Evolutionary conservation across 2,113 vertebrate species (phyloP).

Genomic region (Clupea harengus): DNA sequence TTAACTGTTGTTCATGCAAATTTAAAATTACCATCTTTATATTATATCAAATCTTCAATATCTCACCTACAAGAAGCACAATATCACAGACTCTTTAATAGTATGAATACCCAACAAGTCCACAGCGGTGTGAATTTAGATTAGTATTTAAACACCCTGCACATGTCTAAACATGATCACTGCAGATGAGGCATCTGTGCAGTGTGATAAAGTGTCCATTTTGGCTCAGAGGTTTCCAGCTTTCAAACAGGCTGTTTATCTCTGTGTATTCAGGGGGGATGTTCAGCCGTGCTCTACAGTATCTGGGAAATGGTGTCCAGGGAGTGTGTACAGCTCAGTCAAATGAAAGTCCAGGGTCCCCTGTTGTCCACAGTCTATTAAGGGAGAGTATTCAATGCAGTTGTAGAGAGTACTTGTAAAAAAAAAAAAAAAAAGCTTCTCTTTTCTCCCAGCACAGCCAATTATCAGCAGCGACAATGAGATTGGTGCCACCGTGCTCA

Average conservation of each 20-base stretch:
- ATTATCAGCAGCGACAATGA: neutral
- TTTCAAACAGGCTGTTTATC: neutral
- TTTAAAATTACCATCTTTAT: neutral
- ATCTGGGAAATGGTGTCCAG: neutral
- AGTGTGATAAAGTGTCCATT: neutral
- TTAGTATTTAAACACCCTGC: neutral
- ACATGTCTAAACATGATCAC: neutral
- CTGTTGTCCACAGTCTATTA: conserved; percentile 2
- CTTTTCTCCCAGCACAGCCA: neutral
- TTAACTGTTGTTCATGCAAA: neutral
- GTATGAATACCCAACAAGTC: neutral
- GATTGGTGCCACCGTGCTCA: neutral
- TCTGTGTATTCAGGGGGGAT: neutral
- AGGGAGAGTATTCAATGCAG: neutral
- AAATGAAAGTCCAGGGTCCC: neutral
- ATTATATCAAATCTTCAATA: neutral
- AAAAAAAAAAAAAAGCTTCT: neutral
- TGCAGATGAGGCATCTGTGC: neutral
- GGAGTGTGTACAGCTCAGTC: neutral
- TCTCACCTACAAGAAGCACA: neutral
- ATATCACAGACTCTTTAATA: neutral
- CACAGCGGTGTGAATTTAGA: neutral
- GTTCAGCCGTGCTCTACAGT: neutral
- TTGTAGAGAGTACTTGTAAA: neutral
- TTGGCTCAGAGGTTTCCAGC: neutral